Conservation (phyloP, 2,113 vertebrate species). For the Paracanthobrama guichenoti region DNA sequence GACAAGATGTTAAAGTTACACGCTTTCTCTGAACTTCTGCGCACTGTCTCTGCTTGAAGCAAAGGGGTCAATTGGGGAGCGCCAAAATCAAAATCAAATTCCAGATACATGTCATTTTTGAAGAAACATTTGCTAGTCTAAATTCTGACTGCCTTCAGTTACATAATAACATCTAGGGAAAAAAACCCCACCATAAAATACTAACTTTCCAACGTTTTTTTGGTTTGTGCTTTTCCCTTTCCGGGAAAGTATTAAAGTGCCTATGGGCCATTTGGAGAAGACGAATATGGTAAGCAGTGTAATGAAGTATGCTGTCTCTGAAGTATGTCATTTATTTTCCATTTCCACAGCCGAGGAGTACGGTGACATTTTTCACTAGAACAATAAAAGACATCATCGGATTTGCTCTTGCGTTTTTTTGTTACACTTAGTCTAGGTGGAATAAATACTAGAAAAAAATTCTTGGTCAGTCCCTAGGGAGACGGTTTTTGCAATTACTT, state of each 20-base stretch:
- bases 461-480: not conserved
- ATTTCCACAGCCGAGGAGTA: conserved; percentile 4
- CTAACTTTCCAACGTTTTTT: no score
- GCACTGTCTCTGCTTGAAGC: not conserved
- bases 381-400: not conserved
- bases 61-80: not conserved
- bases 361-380: conserved; percentile 2
- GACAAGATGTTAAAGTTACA: not conserved
- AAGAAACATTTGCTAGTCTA: not conserved
- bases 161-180: not conserved
- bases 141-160: not conserved
- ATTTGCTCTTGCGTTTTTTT: not conserved
- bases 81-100: not conserved
- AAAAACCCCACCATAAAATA: not conserved
- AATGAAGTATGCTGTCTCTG: conserved; percentile 32
- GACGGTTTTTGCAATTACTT: not conserved
- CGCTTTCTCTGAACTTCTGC: not conserved
- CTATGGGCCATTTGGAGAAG: not conserved
- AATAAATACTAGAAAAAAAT: not conserved
- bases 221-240: not conserved
- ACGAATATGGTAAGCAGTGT: not conserved
- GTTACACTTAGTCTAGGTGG: not conserved
- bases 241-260: not conserved
- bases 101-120: not conserved
- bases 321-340: conserved; percentile 38